A percentile compares a stretch with the other conserved stretches of the same genome.
Evolutionary conservation across 2,113 vertebrate genomes (phyloP).

Genomic region (Riparia riparia): DNA sequence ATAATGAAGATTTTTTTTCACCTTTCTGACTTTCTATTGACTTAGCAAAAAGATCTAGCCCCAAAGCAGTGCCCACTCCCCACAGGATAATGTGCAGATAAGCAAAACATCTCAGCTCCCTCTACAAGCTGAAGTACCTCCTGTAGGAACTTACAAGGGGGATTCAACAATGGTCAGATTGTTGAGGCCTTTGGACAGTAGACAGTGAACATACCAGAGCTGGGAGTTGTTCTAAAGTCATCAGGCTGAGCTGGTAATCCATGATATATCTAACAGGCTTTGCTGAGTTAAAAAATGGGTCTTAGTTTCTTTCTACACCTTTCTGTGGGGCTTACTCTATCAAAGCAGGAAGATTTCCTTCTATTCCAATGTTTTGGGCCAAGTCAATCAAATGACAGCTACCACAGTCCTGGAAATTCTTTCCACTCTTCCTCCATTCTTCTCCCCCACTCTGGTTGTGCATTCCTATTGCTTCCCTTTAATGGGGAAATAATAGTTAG

Average conservation of each 20-base stretch:
- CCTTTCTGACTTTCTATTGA: neutral
- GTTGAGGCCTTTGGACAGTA: neutral
- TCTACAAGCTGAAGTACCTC: neutral
- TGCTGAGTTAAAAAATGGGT: neutral
- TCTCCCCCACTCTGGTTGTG: neutral
- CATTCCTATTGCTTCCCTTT: neutral
- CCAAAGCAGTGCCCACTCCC: neutral
- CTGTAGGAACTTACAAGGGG: neutral
- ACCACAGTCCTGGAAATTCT: neutral
- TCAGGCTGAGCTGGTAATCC: neutral
- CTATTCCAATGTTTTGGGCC: neutral
- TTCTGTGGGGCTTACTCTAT: neutral
- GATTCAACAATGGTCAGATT: neutral
- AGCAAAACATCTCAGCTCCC: neutral
- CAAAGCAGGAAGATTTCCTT: neutral
- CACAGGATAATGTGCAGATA: neutral
- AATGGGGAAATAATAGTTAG: neutral
- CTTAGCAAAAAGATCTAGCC: neutral
- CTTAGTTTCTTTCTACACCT: neutral
- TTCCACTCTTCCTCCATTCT: neutral
- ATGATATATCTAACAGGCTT: neutral
- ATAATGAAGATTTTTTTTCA: neutral
- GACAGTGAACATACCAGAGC: neutral
- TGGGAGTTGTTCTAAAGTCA: neutral
- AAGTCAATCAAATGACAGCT: neutral